Evolutionary conservation across 2,888 invertebrate genomes (phyloP).

Genomic region (Acrobasis suavella): DNA sequence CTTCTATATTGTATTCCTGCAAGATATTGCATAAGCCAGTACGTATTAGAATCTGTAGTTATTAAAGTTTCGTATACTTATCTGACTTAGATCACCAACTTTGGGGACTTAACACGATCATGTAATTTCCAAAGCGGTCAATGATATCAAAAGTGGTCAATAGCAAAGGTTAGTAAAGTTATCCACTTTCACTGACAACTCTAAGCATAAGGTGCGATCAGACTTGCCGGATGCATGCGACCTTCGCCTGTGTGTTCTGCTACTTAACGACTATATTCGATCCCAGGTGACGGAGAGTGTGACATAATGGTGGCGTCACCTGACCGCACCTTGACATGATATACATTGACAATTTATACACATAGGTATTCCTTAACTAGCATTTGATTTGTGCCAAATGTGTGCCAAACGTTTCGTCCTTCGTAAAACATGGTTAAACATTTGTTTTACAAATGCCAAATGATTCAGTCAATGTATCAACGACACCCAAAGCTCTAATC

Average conservation of each 20-base stretch:
- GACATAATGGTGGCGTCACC: constrained; percentile 75
- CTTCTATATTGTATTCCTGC: too few species aligned
- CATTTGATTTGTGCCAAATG: neutral
- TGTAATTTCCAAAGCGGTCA: constrained; percentile 31
- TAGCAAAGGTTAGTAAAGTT: constrained; percentile 42
- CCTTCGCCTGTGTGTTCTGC: constrained; percentile 64
- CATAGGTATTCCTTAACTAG: constrained; percentile 11
- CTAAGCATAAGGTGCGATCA: constrained; percentile 26
- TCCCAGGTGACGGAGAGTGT: constrained; percentile 56
- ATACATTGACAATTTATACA: constrained; percentile 32
- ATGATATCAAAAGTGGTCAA: constrained; percentile 46
- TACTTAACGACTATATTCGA: constrained; percentile 68
- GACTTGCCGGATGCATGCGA: constrained; percentile 64
- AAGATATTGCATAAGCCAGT: too few species aligned
- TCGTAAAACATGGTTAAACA: neutral
- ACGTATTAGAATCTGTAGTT: too few species aligned
- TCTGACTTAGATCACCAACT: too few species aligned
- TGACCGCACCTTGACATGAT: constrained; percentile 70
- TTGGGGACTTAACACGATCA: constrained; percentile 3
- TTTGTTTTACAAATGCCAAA: neutral
- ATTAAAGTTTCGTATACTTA: too few species aligned
- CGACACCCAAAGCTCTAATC: neutral
- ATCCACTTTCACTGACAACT: constrained; percentile 51
- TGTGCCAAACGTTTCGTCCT: neutral
- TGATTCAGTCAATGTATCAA: neutral